Base-by-base conservation (phyloP, 2,797 vertebrate genomes). In the Argya squamiceps region DNA sequence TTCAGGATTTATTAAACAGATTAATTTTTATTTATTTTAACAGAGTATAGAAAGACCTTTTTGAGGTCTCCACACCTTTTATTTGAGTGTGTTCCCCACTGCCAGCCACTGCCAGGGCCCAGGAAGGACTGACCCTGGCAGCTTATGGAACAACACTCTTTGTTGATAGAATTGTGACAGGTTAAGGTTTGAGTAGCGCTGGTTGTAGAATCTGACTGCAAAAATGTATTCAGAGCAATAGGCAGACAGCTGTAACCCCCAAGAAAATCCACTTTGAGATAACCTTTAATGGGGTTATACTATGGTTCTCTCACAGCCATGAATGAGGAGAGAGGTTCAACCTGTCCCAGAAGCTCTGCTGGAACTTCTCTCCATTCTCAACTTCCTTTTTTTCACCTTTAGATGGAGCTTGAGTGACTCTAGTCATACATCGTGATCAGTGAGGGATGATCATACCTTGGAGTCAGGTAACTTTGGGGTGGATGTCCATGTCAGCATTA, bases 131-230 rank as follows among this genome's bases (percentile, higher is more conserved):
- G 24, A 29, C 16, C 10, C 26, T 19, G 26, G 36, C 27, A 59
- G 4, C 2, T 67, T 8, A 10, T 14, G 8, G 36, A 36, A 10
- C 4, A 41, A 15, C 1, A 18, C 2, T 10, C 9, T 22, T 12
- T n/a, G 19, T 15, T 16, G 34, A 84, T 26, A 12, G 47, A 74
- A 36, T 14, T 10, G 1, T n/a, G 46, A 7, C 12, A n/a, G 37
- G 27, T 23, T 8, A 27, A 36, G 12, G 52, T 19, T 27, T 0
- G 0, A n/a, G n/a, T 29, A 37, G 23, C 29, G 27, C 6, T 27
- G 32, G 18, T 27, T 44, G 1, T 8, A 8, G 36, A 47, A 50
- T 50, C 37, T 50, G 44, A 8, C 21, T 49, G 43, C 7, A 41
- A 12, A 65, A 75, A 43, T 22, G 9, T 15, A 11, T 15, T 36